These are phyloP conservation scores for Myotis myotis DNA, from an alignment of 2,797 vertebrate genomes.

Conservation along the genomic window DNA sequence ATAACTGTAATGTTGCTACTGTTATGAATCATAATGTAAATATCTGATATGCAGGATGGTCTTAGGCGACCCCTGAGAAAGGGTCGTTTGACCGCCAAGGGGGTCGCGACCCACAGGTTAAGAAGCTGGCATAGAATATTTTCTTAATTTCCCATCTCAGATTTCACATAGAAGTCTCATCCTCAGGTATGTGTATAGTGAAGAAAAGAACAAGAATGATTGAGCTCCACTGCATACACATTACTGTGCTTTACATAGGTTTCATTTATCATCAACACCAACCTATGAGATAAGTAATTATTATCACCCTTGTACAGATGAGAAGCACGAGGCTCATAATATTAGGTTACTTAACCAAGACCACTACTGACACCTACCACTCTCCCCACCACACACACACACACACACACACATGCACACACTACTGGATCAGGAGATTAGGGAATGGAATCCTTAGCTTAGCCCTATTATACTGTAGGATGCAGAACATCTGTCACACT, in stretches of 20 bases:
- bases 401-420: not conserved
- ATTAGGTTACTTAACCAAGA: not conserved
- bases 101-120: no score
- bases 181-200: not conserved
- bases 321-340: not conserved
- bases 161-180: constrained; percentile 1
- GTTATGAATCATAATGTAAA: no score
- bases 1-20: no score
- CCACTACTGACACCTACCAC: not conserved
- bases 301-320: not conserved
- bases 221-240: not conserved
- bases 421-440: not conserved
- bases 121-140: not conserved
- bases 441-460: not conserved
- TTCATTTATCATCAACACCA: not conserved
- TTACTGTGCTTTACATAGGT: not conserved
- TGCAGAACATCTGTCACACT: not conserved
- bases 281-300: not conserved
- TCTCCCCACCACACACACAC: not conserved
- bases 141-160: constrained; percentile 37
- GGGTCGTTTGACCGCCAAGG: no score
- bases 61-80: no score
- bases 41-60: no score
- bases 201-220: not conserved
- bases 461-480: not conserved